Conservation (phyloP, 2,113 vertebrate genomes). For the Nymphicus hollandicus region DNA sequence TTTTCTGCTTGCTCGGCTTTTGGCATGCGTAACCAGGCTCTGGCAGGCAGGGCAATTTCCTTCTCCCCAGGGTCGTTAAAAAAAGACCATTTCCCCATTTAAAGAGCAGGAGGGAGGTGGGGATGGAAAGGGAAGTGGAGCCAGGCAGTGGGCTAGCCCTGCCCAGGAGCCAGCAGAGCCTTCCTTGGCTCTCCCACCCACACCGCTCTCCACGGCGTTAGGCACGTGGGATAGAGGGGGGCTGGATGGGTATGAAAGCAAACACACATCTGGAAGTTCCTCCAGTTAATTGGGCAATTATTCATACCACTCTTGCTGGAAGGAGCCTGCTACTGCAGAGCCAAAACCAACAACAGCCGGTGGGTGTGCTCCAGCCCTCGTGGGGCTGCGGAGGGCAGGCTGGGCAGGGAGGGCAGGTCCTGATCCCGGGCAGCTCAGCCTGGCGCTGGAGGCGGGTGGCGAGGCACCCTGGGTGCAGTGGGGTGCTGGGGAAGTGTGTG, state of each 20-base stretch:
- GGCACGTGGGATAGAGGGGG: constrained; percentile 43
- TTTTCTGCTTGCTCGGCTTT: constrained; percentile 34
- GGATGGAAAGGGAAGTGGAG: background rate
- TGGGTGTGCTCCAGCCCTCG: background rate
- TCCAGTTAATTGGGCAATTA: constrained; percentile 72
- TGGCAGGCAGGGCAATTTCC: constrained; percentile 41
- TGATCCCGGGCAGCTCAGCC: background rate
- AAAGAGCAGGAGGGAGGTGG: constrained; percentile 23
- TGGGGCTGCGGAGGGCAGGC: background rate
- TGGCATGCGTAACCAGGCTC: constrained; percentile 6
- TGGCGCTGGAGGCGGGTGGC: background rate
- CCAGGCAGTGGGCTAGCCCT: background rate
- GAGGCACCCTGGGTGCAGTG: background rate
- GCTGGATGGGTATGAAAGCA: constrained; percentile 63
- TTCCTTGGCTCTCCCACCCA: background rate
- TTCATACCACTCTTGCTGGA: constrained; percentile 68
- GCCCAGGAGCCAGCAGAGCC: background rate
- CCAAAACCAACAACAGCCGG: constrained; percentile 62
- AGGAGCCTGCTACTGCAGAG: constrained; percentile 48
- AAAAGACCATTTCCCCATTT: constrained; percentile 60
- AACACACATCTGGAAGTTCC: constrained; percentile 72
- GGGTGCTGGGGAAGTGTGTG: background rate
- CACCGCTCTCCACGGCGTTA: background rate
- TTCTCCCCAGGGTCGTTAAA: constrained; percentile 50
- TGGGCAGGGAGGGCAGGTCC: background rate